These are phyloP conservation scores for Corapipo altera DNA, from an alignment of 2,113 vertebrate genomes.

Conservation along the genomic window DNA sequence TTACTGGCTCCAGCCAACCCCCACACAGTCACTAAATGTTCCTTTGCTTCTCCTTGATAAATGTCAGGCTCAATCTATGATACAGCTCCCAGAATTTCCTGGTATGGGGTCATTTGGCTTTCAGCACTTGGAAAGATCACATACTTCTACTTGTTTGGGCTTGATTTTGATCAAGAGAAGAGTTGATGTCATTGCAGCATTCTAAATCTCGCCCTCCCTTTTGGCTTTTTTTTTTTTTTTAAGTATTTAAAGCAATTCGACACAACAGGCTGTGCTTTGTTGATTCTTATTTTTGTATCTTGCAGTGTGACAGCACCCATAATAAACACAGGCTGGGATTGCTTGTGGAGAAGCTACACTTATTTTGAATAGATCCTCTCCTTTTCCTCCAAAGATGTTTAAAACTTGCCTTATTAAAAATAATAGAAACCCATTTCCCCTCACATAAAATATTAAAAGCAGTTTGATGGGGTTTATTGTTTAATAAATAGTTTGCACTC, in stretches of 20 bases:
- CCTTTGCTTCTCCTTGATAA: background rate
- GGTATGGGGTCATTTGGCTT: conserved; percentile 20
- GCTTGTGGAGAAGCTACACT: background rate
- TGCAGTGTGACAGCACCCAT: background rate
- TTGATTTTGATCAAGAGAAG: conserved; percentile 32
- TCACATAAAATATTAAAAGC: conserved; percentile 18
- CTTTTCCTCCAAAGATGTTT: background rate
- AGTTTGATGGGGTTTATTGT: background rate
- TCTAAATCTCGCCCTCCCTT: conserved; percentile 1
- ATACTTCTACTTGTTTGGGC: conserved; percentile 18
- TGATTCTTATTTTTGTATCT: conserved; percentile 9
- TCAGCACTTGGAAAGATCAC: background rate
- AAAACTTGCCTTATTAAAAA: background rate
- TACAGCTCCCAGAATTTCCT: background rate
- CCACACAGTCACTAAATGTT: background rate
- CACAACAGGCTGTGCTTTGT: conserved; percentile 20
- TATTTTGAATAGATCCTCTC: background rate
- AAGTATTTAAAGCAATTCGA: background rate
- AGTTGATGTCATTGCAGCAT: background rate
- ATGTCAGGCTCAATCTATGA: background rate
- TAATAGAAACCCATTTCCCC: background rate
- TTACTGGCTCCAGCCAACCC: background rate
- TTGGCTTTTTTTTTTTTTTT: background rate
- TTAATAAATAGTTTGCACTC: conserved; percentile 39
- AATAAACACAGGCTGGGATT: conserved; percentile 28